Base-by-base conservation (phyloP, 2,888 invertebrate genomes). In the Branchellion lobata region DNA sequence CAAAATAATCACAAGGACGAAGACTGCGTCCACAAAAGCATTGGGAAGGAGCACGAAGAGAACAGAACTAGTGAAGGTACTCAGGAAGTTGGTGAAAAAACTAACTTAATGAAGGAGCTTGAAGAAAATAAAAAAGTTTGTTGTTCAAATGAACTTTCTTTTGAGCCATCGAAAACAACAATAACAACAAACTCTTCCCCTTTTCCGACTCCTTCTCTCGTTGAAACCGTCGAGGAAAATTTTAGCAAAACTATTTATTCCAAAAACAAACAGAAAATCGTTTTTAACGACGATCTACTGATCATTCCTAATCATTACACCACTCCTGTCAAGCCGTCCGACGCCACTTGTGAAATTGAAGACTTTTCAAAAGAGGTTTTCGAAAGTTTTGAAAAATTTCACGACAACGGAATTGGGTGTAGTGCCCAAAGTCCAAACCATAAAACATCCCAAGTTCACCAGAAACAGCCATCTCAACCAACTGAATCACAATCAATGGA, bases 391-490 rank as follows among this genome's bases (percentile, higher is more conserved):
- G 47, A 47, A 47, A 47, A 47, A 14, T 47, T 18, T 18, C 18
- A 14, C 47, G 47, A 47, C 18, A 47, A 47, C n/a, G n/a, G n/a
- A n/a, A n/a, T n/a, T n/a, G n/a, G n/a, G n/a, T n/a, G n/a, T n/a
- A n/a, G n/a, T n/a, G n/a, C n/a, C n/a, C n/a, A n/a, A n/a, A n/a
- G n/a, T n/a, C n/a, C n/a, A n/a, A n/a, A n/a, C n/a, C n/a, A n/a
- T n/a, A n/a, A n/a, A n/a, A n/a, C n/a, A n/a, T n/a, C n/a, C n/a
- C n/a, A n/a, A n/a, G n/a, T n/a, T n/a, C n/a, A n/a, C n/a, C n/a
- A n/a, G n/a, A n/a, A 75, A 31, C 75, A 75, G 31, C 75, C 5
- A 29, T 11, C 8, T 2, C 71, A 71, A 8, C 31, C n/a, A 71
- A n/a, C 71, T 8, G n/a, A 71, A 71, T 8, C n/a, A 3, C 71